A percentile compares a stretch with the other conserved stretches of the same genome.
These are phyloP conservation scores for Ethmia dodecea DNA, from an alignment of 2,888 invertebrate species.

Conservation along the genomic window DNA sequence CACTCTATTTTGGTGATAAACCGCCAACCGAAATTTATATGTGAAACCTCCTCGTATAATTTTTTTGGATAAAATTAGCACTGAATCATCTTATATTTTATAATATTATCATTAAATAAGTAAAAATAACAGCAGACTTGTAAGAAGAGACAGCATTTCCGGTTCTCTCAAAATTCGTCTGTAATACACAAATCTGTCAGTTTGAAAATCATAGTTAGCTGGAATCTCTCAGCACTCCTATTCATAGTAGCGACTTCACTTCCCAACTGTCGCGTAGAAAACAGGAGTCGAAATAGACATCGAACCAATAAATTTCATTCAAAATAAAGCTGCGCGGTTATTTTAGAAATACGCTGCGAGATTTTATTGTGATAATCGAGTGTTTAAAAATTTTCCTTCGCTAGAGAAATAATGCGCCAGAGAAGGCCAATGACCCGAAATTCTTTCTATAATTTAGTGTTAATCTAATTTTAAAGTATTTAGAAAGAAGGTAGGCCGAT, in stretches of 20 bases:
- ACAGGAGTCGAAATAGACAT: slow-evolving; percentile 59
- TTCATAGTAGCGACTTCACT: slow-evolving; percentile 50
- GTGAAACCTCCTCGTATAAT: no score
- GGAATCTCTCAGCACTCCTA: slow-evolving; percentile 42
- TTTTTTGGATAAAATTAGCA: no score
- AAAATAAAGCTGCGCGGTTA: slow-evolving; percentile 48
- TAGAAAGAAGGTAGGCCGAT: no score
- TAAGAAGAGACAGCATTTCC: no score
- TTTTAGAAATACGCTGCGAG: slow-evolving; percentile 43
- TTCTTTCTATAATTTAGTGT: slow-evolving; percentile 50
- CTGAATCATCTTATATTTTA: no score
- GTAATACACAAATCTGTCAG: slow-evolving; percentile 72
- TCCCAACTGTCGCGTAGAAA: slow-evolving; percentile 49
- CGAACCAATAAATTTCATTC: slow-evolving; percentile 63
- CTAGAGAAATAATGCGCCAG: slow-evolving; percentile 20
- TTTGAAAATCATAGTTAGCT: slow-evolving; percentile 41
- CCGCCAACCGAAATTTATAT: slow-evolving; percentile 19
- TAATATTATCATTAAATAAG: no score
- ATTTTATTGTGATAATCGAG: slow-evolving; percentile 60
- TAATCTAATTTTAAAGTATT: slow-evolving; percentile 36
- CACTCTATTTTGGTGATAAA: slow-evolving; percentile 12
- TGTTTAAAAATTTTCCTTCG: slow-evolving; percentile 36
- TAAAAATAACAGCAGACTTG: no score
- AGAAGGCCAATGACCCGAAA: slow-evolving; percentile 56
- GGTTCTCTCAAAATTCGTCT: slow-evolving; percentile 43